These are phyloP conservation scores for Hyalella azteca DNA, from an alignment of 2,888 invertebrate species.

Conservation along the genomic window DNA sequence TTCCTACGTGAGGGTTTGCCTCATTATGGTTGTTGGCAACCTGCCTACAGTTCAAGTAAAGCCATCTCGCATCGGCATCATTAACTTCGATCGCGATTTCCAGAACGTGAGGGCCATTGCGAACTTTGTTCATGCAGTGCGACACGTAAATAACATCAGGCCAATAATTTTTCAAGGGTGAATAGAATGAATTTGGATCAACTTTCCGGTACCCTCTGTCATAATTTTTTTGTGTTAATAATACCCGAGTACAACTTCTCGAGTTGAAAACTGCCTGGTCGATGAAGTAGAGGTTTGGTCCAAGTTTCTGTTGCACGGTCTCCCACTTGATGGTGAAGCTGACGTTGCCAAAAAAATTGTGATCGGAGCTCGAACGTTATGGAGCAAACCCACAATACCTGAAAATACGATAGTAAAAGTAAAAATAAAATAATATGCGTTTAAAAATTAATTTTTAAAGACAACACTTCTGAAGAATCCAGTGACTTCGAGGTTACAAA, in stretches of 20 bases:
- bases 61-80: not conserved
- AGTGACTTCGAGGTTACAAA: too few species aligned
- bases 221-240: not conserved
- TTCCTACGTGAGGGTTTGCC: too few species aligned
- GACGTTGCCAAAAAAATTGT: conserved; percentile 6
- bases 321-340: conserved; percentile 12
- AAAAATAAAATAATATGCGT: too few species aligned
- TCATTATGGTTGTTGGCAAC: not conserved
- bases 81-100: not conserved
- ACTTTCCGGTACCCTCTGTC: not conserved
- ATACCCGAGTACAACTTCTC: not conserved
- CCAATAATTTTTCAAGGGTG: not conserved
- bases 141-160: not conserved
- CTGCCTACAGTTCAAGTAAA: not conserved
- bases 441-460: too few species aligned
- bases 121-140: not conserved
- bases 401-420: too few species aligned
- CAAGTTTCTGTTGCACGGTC: not conserved
- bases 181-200: not conserved
- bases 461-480: too few species aligned
- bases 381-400: conserved; percentile 28
- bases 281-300: conserved; percentile 1
- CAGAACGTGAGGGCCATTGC: not conserved
- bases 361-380: not conserved
- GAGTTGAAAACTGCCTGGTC: not conserved